Percentiles rank a stretch among this genome's conserved stretches.
These are phyloP conservation scores for Dipodomys spectabilis DNA, from an alignment of 2,113 vertebrate genomes.

Conservation along the genomic window DNA sequence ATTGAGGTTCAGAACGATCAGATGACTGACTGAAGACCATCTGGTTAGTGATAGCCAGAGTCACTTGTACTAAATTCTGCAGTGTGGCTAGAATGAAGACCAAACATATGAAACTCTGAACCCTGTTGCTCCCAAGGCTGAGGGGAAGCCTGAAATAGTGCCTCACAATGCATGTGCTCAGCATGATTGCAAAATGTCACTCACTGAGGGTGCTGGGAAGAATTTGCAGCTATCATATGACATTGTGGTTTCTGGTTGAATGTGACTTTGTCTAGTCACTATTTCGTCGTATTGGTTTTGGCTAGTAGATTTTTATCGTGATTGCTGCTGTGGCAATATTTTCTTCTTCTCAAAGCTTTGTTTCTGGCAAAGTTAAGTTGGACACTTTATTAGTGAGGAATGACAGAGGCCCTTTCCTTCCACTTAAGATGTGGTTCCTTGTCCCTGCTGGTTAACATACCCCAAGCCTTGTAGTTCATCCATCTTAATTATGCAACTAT, in stretches of 20 bases:
- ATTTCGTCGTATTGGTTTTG: not conserved
- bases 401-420: not conserved
- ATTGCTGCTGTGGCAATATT: not conserved
- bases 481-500: constrained; percentile 85
- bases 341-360: not conserved
- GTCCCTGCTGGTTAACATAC: constrained; percentile 55
- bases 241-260: not conserved
- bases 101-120: not conserved
- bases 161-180: not conserved
- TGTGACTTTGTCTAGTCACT: not conserved
- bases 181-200: not conserved
- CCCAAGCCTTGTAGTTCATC: constrained; percentile 66
- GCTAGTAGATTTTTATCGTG: not conserved
- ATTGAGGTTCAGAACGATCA: not conserved
- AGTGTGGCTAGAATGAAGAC: not conserved
- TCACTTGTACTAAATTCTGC: not conserved
- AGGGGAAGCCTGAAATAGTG: not conserved
- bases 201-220: not conserved
- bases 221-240: not conserved
- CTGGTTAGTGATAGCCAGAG: not conserved
- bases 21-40: not conserved
- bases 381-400: not conserved
- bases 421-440: not conserved
- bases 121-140: not conserved
- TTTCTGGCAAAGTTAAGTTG: not conserved